These are phyloP conservation scores for Boloria selene DNA, from an alignment of 2,888 invertebrate species.

Conservation along the genomic window DNA sequence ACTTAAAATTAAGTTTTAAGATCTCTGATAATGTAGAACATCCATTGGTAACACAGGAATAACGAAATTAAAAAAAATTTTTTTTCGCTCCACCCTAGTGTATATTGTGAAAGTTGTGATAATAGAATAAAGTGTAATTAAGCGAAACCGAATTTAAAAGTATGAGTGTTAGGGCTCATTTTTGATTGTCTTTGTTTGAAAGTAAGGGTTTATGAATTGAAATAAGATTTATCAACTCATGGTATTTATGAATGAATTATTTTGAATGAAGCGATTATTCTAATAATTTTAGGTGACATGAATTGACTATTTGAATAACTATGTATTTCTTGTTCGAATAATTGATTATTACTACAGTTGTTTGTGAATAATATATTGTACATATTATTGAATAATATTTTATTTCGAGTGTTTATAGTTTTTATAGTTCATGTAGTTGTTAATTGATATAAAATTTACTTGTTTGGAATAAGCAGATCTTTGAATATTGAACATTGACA, in stretches of 20 bases:
- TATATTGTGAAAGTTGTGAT: slow-evolving; percentile 19
- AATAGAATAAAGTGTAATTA: slow-evolving; percentile 25
- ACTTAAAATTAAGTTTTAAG: too few relatives aligned
- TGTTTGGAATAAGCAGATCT: not conserved
- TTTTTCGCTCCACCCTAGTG: too few relatives aligned
- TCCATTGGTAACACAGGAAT: too few relatives aligned
- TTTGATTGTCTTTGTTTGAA: not conserved
- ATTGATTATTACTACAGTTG: not conserved
- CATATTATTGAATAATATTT: too few relatives aligned
- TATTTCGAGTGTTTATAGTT: too few relatives aligned
- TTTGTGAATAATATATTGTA: too few relatives aligned
- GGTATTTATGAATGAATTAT: not conserved
- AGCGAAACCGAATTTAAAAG: slow-evolving; percentile 27
- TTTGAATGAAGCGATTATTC: not conserved
- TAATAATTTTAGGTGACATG: not conserved
- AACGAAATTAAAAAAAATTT: too few relatives aligned
- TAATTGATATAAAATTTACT: too few relatives aligned
- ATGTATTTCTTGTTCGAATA: not conserved
- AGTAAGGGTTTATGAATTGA: not conserved
- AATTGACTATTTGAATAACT: not conserved
- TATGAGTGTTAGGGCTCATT: not conserved
- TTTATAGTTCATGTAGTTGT: too few relatives aligned
- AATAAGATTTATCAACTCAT: not conserved
- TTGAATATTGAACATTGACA: not conserved
- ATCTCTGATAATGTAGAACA: too few relatives aligned